A percentile compares a stretch with the other conserved stretches of the same genome.
phyloP scores from a whole-genome alignment of 1,140 invertebrate genomes.

The Zaprionus ghesquierei region DNA sequence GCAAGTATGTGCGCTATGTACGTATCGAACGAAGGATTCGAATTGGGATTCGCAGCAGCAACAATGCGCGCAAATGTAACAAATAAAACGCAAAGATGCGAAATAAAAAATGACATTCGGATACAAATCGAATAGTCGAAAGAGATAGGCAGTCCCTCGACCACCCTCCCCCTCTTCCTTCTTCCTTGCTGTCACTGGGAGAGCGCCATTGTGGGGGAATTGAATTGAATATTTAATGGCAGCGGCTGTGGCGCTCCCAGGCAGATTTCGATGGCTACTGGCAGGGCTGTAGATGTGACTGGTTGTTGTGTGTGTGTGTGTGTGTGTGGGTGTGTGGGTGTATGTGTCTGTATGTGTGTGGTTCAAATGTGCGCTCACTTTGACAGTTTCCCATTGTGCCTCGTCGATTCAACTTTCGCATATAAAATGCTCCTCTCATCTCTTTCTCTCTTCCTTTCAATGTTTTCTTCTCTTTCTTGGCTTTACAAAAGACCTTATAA shows the following conservation, averaged over 20 bases:
- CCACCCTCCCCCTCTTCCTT: too few relatives aligned
- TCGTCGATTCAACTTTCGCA: slow-evolving; percentile 2
- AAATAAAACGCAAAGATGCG: slow-evolving; percentile 78
- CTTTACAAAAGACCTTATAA: background rate
- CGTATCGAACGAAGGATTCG: slow-evolving; percentile 17
- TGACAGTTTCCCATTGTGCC: background rate
- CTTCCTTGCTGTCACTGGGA: too few relatives aligned
- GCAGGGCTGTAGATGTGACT: slow-evolving; percentile 10
- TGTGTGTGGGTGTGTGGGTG: slow-evolving; percentile 11
- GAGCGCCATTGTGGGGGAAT: slow-evolving; percentile 35
- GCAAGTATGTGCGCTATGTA: slow-evolving; percentile 14
- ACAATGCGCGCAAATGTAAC: slow-evolving; percentile 69
- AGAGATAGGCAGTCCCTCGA: slow-evolving; percentile 1
- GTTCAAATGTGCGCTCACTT: slow-evolving; percentile 38
- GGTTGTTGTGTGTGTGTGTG: slow-evolving; percentile 6
- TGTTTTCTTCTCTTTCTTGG: background rate
- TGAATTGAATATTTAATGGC: slow-evolving; percentile 79
- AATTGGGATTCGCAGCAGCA: slow-evolving; percentile 29
- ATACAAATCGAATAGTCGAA: slow-evolving; percentile 71
- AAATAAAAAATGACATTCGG: slow-evolving; percentile 82
- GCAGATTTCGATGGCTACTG: slow-evolving; percentile 1
- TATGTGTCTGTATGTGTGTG: slow-evolving; percentile 11
- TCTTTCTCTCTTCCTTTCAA: background rate
- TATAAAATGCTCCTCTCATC: slow-evolving; percentile 9
- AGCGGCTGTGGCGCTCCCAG: slow-evolving; percentile 57